Conservation (phyloP, 2,113 vertebrate species). For the Cygnus atratus region DNA sequence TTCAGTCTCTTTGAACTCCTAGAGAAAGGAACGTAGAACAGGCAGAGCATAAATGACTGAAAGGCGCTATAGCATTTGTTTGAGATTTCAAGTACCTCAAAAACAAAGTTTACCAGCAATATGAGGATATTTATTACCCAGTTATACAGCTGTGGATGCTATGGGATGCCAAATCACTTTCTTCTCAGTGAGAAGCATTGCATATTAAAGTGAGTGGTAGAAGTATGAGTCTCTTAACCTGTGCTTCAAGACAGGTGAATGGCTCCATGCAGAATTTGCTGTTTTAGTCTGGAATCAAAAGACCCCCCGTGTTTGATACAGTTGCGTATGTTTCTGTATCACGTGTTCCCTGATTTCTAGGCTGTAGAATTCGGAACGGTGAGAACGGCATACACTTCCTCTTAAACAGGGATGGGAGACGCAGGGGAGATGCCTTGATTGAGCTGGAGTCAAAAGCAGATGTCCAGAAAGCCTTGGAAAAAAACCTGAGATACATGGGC, state of each 20-base stretch:
- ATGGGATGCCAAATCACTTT: accelerated
- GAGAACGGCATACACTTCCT: conserved; percentile 88
- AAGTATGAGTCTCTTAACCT: accelerated
- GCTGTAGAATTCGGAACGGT: conserved; percentile 86
- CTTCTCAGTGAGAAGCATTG: accelerated
- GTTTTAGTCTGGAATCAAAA: accelerated
- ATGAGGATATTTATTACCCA: accelerated
- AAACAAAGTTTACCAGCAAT: not conserved
- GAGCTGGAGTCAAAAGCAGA: conserved; percentile 90
- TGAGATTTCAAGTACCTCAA: accelerated
- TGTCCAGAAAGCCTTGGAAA: conserved; percentile 88
- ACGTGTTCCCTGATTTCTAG: conserved; percentile 69
- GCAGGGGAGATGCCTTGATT: conserved; percentile 87
- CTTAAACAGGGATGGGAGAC: conserved; percentile 81
- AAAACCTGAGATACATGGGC: conserved; percentile 89
- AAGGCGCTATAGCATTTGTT: accelerated
- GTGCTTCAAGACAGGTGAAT: not conserved
- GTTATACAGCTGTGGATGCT: not conserved
- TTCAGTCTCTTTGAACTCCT: not conserved
- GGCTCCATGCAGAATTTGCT: accelerated
- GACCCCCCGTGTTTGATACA: accelerated
- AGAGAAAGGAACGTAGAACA: not conserved
- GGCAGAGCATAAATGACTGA: too few relatives aligned
- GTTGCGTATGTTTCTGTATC: not conserved
- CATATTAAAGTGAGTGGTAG: not conserved